Conservation (phyloP, 1,140 invertebrate species). For the Drosophila mauritiana region DNA sequence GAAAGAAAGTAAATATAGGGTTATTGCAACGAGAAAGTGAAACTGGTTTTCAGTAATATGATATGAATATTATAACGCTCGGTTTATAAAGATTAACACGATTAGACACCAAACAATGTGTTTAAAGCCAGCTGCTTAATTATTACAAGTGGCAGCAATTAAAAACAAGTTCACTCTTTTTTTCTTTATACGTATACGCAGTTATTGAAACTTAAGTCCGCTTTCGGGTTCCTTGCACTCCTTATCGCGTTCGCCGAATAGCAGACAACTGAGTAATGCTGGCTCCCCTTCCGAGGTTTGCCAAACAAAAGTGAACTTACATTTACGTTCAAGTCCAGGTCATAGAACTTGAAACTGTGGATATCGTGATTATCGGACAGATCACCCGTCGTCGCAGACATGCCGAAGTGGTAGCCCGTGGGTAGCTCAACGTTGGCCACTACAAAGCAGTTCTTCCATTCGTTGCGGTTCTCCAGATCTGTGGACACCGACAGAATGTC, state of each 20-base stretch:
- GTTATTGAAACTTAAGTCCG: neutral
- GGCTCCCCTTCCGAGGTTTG: neutral
- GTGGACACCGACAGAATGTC: constrained; percentile 95
- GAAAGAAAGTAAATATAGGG: neutral
- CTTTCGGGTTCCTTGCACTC: constrained; percentile 10
- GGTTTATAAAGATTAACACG: constrained; percentile 1
- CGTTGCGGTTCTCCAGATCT: constrained; percentile 95
- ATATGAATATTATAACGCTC: neutral
- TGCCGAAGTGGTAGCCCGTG: constrained; percentile 97
- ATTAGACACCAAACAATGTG: neutral
- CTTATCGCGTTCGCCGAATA: neutral
- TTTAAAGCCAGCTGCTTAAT: constrained; percentile 4
- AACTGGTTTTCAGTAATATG: constrained; percentile 3
- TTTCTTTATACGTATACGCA: neutral
- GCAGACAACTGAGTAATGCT: neutral
- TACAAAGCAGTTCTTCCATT: constrained; percentile 97
- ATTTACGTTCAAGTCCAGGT: constrained; percentile 91
- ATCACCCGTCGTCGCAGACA: constrained; percentile 98
- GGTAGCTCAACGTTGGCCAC: constrained; percentile 96
- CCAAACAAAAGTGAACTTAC: constrained; percentile 85
- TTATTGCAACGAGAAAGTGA: neutral
- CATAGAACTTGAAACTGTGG: constrained; percentile 95
- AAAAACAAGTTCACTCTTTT: constrained; percentile 3
- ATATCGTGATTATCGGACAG: constrained; percentile 99
- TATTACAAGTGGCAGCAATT: constrained; percentile 1